Conservation (phyloP, 1,140 invertebrate species). For the Cherax destructor region DNA sequence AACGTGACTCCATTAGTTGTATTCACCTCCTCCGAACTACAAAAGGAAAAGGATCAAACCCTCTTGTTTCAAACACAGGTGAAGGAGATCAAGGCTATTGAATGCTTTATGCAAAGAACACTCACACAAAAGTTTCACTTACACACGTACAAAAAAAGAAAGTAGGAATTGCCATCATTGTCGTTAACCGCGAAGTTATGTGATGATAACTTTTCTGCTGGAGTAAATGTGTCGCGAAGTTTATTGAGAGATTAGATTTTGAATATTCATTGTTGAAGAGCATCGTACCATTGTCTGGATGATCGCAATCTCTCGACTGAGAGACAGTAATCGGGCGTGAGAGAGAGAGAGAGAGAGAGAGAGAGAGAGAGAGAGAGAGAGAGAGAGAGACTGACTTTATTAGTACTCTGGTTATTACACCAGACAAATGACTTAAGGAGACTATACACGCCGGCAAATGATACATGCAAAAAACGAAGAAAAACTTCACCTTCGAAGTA, state of each 20-base stretch:
- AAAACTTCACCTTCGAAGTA: background rate
- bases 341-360: background rate
- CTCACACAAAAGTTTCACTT: too few relatives aligned
- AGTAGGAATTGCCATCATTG: background rate
- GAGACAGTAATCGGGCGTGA: background rate
- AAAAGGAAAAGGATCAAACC: too few relatives aligned
- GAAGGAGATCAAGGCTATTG: too few relatives aligned
- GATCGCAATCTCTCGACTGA: background rate
- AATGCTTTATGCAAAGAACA: too few relatives aligned
- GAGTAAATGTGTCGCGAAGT: background rate
- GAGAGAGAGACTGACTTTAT: background rate
- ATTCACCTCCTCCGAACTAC: too few relatives aligned
- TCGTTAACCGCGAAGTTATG: background rate
- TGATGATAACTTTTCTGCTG: background rate
- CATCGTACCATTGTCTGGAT: background rate
- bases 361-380: constrained; percentile 18
- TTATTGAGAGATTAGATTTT: background rate
- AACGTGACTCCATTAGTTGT: too few relatives aligned
- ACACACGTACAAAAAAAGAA: background rate
- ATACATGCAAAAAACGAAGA: background rate
- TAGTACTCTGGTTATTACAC: background rate
- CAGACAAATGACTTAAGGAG: background rate
- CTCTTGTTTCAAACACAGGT: too few relatives aligned
- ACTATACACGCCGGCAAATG: background rate
- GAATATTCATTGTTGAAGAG: background rate